Base-by-base conservation (phyloP, 2,888 invertebrate species). In the Chaitophorus viminalis region DNA sequence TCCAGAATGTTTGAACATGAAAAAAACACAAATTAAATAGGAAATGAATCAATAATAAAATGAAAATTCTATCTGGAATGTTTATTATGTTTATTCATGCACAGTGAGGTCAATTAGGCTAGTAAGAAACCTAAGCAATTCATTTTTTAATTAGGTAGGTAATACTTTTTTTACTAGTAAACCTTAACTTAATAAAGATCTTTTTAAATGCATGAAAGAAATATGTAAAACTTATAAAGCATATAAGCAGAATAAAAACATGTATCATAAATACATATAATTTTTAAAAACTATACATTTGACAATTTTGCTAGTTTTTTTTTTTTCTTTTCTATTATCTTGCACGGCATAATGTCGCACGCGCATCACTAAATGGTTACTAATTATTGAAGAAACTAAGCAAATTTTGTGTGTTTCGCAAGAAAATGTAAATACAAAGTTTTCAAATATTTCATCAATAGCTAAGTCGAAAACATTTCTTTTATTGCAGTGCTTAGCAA, bases 301-400 rank as follows among this genome's bases (percentile, higher is more conserved):
- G 31, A 77, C 31, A 77, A 52, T 54, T 77, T 77, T 5, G 77
- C 54, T 36, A 77, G 18, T 77, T 77, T 54, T 25, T 77, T 77
- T 77, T 77, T 77, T 3, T 77, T 77, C 21, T 77, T 31, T 77
- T 21, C 54, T 77, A 77, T 77, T 77, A 21, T 31, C 54, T 77
- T 77, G 31, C 36, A 77, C 29, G 4, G 77, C 31, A 54, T 21
- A 77, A 77, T 77, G 36, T 0, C 54, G 18, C 77, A 54, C 54
- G 33, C 54, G 33, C 54, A 77, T 77, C 3, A 77, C 21, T 54
- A 77, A 25, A 54, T 77, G 54, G 33, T 77, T 77, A 54, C 8
- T 77, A 0, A 77, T 77, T 1, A 77, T 54, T 21, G 77, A 54
- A 9, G 29, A 77, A 77, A 60, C 60, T 77, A 54, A 31, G 21